These are phyloP conservation scores for Hypotaenidia philippensis DNA, from an alignment of 2,797 vertebrate genomes.

Conservation along the genomic window DNA sequence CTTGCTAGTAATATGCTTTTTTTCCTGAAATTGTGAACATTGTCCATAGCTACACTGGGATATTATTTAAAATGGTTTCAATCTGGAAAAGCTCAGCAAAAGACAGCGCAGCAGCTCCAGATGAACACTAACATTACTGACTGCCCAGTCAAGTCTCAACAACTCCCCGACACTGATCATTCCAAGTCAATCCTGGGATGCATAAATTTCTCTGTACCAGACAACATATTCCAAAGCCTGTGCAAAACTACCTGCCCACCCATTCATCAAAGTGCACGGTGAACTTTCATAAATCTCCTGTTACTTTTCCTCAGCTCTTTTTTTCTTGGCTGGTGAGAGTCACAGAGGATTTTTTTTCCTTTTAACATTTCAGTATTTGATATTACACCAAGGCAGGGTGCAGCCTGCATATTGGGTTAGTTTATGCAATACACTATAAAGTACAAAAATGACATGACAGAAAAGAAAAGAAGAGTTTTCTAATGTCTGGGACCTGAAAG, in stretches of 20 bases:
- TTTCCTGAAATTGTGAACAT: background rate
- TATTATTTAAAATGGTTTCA: background rate
- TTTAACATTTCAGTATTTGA: slow-evolving; percentile 42
- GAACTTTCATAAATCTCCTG: slow-evolving; percentile 42
- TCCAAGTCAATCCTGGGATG: background rate
- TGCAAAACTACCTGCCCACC: slow-evolving; percentile 35
- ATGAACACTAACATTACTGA: background rate
- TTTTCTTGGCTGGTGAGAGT: background rate
- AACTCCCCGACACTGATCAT: background rate
- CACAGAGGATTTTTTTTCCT: slow-evolving; percentile 18
- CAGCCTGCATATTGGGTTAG: slow-evolving; percentile 41
- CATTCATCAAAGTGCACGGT: background rate
- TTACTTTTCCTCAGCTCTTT: background rate
- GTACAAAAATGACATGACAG: background rate
- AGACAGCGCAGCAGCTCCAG: background rate
- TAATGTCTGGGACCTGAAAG: slow-evolving; percentile 32
- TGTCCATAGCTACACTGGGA: background rate
- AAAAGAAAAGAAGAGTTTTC: slow-evolving; percentile 1
- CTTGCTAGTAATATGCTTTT: background rate
- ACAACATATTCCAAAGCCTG: background rate
- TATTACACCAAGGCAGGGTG: slow-evolving; percentile 25
- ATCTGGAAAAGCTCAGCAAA: background rate
- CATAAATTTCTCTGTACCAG: slow-evolving; percentile 1
- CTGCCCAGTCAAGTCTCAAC: background rate
- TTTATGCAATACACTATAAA: slow-evolving; percentile 36